These are phyloP conservation scores for Heliconius hewitsoni DNA, from an alignment of 1,140 invertebrate genomes.

Conservation along the genomic window DNA sequence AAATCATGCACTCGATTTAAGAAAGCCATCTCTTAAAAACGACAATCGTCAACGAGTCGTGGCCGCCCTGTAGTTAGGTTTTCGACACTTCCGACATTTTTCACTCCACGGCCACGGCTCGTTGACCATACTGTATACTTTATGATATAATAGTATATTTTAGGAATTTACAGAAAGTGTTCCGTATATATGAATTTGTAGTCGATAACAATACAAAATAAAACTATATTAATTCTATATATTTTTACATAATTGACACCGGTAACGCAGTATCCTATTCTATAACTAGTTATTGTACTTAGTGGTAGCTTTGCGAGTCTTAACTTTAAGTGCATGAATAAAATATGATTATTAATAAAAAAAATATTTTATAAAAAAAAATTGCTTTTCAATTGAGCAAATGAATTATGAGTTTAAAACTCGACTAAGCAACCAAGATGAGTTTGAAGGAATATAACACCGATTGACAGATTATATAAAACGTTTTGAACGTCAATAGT, in stretches of 20 bases:
- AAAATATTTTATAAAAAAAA: slow-evolving; percentile 37
- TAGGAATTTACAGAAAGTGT: not conserved
- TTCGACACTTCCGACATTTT: too few relatives aligned
- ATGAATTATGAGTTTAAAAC: slow-evolving; percentile 46
- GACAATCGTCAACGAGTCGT: too few relatives aligned
- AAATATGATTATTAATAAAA: slow-evolving; percentile 1
- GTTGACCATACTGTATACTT: not conserved
- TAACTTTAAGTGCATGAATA: slow-evolving; percentile 33
- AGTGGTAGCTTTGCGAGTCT: slow-evolving; percentile 52
- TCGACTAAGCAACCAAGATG: slow-evolving; percentile 34
- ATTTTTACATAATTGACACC: slow-evolving; percentile 63
- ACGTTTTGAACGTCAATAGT: slow-evolving; percentile 50
- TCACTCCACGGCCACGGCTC: too few relatives aligned
- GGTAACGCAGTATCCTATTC: slow-evolving; percentile 57
- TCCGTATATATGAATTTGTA: not conserved
- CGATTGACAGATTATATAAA: slow-evolving; percentile 33
- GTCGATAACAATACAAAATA: not conserved
- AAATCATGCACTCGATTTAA: not conserved
- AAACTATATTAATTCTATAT: not conserved
- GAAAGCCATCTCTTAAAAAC: not conserved
- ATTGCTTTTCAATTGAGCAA: slow-evolving; percentile 70
- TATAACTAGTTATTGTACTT: slow-evolving; percentile 71
- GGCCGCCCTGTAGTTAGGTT: too few relatives aligned
- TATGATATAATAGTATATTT: not conserved
- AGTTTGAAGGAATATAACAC: slow-evolving; percentile 35